These are phyloP conservation scores for Drosophila pallidifrons DNA, from an alignment of 1,140 invertebrate species.

Conservation along the genomic window DNA sequence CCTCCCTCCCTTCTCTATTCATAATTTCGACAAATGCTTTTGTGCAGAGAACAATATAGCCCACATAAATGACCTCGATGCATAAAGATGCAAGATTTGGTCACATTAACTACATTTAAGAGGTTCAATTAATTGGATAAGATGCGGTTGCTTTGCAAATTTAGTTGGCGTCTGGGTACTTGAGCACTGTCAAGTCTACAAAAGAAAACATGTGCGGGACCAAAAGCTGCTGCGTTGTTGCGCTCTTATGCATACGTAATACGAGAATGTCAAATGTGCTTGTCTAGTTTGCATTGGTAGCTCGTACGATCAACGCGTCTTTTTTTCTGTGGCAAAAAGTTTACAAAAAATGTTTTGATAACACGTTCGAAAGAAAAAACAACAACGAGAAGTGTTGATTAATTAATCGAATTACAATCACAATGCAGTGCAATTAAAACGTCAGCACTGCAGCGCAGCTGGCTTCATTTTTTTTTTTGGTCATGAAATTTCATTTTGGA, in stretches of 20 bases:
- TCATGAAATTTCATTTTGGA: slow-evolving; percentile 19
- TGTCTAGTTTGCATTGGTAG: not conserved
- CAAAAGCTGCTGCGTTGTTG: too few relatives aligned
- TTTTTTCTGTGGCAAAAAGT: not conserved
- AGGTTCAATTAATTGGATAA: not conserved
- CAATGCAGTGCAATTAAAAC: slow-evolving; percentile 82
- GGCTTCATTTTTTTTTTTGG: slow-evolving; percentile 38
- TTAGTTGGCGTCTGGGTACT: too few relatives aligned
- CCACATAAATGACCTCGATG: not conserved
- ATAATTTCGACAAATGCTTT: slow-evolving; percentile 33
- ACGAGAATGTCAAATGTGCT: too few relatives aligned
- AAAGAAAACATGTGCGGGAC: too few relatives aligned
- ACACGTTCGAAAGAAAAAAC: slow-evolving; percentile 37
- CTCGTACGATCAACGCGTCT: not conserved
- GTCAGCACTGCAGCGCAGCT: slow-evolving; percentile 60
- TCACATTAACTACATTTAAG: not conserved
- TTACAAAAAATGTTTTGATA: not conserved
- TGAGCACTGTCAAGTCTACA: too few relatives aligned
- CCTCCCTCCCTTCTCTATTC: not conserved
- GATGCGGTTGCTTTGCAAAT: too few relatives aligned
- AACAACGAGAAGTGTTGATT: slow-evolving; percentile 64
- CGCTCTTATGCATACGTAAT: too few relatives aligned
- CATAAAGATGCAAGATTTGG: not conserved
- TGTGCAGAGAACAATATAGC: slow-evolving; percentile 49
- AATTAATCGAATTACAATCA: slow-evolving; percentile 76